Conservation (phyloP, 2,888 invertebrate genomes). For the Scaptodrosophila latifasciaeformis region DNA sequence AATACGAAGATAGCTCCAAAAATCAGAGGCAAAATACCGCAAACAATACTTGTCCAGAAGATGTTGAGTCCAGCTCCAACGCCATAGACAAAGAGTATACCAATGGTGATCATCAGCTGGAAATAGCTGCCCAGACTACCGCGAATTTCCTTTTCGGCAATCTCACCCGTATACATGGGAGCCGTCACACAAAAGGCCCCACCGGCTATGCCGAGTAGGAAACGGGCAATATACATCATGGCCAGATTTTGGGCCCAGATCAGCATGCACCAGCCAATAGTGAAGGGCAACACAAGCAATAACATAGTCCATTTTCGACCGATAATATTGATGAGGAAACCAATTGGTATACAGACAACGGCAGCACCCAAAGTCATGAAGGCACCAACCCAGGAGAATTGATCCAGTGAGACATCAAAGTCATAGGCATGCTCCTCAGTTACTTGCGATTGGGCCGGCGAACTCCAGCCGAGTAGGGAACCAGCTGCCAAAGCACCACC, state of each 20-base stretch:
- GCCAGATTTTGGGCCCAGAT: constrained; percentile 81
- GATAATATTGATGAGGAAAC: constrained; percentile 80
- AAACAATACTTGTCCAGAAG: constrained; percentile 69
- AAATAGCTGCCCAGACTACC: constrained; percentile 91
- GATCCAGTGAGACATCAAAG: constrained; percentile 76
- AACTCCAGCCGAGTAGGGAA: constrained; percentile 85
- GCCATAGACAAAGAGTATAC: constrained; percentile 86
- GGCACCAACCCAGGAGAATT: constrained; percentile 84
- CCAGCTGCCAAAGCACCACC: constrained; percentile 87
- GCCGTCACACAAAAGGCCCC: constrained; percentile 89
- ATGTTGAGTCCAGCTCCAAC: constrained; percentile 76
- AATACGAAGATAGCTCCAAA: constrained; percentile 84
- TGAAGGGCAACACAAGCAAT: constrained; percentile 79
- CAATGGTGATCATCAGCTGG: constrained; percentile 89
- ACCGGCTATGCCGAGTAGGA: constrained; percentile 73
- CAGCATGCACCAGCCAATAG: constrained; percentile 84
- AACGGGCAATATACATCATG: constrained; percentile 72
- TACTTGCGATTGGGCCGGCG: constrained; percentile 78
- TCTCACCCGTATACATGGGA: constrained; percentile 90
- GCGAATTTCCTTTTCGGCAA: constrained; percentile 87
- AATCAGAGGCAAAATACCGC: constrained; percentile 77
- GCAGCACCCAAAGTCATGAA: constrained; percentile 85
- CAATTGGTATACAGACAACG: constrained; percentile 83
- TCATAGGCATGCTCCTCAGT: constrained; percentile 73
- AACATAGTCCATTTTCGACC: constrained; percentile 82